Percentiles rank a stretch among this genome's conserved stretches.
Evolutionary conservation across 2,113 vertebrate species (phyloP).

Genomic region (Hiodon alosoides): DNA sequence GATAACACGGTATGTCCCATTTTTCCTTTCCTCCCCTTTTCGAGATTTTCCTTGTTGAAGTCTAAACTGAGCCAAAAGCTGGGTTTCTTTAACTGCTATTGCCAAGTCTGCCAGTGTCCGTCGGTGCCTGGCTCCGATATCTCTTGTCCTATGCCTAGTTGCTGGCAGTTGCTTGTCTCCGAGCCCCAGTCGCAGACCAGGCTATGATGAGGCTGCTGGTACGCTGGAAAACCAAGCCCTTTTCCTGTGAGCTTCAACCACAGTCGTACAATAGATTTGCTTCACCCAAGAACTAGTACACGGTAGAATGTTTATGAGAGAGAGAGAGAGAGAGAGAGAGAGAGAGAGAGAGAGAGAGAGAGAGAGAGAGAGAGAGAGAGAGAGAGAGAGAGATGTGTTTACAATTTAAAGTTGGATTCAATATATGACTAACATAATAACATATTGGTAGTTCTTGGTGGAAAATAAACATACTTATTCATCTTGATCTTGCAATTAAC

Average conservation of each 20-base stretch:
- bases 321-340: background rate
- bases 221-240: slow-evolving; percentile 58
- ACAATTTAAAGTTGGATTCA: too few relatives aligned
- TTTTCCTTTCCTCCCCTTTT: slow-evolving; percentile 43
- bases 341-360: background rate
- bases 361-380: slow-evolving; percentile 8
- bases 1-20: slow-evolving; percentile 60
- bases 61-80: slow-evolving; percentile 40
- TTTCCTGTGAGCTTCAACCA: slow-evolving; percentile 43
- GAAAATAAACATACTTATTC: too few relatives aligned
- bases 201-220: slow-evolving; percentile 41
- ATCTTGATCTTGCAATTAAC: too few relatives aligned
- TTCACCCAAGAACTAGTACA: slow-evolving; percentile 8
- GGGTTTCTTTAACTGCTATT: slow-evolving; percentile 42
- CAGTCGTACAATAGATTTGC: slow-evolving; percentile 42
- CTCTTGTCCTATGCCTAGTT: slow-evolving; percentile 40
- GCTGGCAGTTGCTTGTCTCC: slow-evolving; percentile 35
- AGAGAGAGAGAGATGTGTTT: slow-evolving; percentile 5
- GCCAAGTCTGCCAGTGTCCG: slow-evolving; percentile 40
- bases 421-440: too few relatives aligned
- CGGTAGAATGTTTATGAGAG: background rate
- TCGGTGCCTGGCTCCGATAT: slow-evolving; percentile 36
- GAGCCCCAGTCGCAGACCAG: slow-evolving; percentile 49
- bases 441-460: too few relatives aligned
- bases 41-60: slow-evolving; percentile 32